Evolutionary conservation across 1,140 invertebrate genomes (phyloP), one percentile per base, ranked within the genome.

Genomic region (Pseudobourletiella spinata): DNA sequence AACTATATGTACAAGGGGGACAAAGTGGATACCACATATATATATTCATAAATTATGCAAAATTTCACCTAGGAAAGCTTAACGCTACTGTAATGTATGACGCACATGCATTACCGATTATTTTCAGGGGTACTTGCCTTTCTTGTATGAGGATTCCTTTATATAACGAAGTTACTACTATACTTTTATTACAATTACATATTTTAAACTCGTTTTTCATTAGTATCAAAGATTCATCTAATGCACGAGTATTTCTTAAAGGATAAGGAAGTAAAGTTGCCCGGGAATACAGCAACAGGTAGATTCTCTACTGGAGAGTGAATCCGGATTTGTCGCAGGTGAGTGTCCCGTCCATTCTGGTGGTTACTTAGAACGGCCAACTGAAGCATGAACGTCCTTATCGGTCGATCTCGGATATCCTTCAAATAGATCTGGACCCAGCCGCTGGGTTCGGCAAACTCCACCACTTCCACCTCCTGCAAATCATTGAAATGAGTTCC

Each of bases 401-500:
- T 88, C 3, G 90, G 89, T 70, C 85, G 82, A 28, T 91, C 88
- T 69, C 87, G 84, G 22, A 89, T 85, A 73, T 96, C 90, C 77
- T 93, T 93, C 16, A 95, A 84, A 30, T 88, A 89, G 68, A 98
- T 90, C 64, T 87, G 84, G 32, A 97, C 87, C 96, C 96, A 99
- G 52, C 95, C 94, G 73, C 84, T 86, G 16, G 95, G 95, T 76
- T 99, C 95, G 70, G 85, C 86, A 18, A 99, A 76, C 73, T 97
- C 93, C 67, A 96, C 85, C 4, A 95, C 86, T 82, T 98, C 93
- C 39, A 98, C 83, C 77, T 98, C 95, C 77, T 94, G 89, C n/a
- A 98, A 79, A 79, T 98, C 95, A 77, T 97, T 97, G 70, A 98
- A 96, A 77, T 96, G 89, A 50, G 89, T 96, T 6, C 95, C 95